phyloP scores from a whole-genome alignment of 2,113 vertebrate species.

The Narcine bancroftii region DNA sequence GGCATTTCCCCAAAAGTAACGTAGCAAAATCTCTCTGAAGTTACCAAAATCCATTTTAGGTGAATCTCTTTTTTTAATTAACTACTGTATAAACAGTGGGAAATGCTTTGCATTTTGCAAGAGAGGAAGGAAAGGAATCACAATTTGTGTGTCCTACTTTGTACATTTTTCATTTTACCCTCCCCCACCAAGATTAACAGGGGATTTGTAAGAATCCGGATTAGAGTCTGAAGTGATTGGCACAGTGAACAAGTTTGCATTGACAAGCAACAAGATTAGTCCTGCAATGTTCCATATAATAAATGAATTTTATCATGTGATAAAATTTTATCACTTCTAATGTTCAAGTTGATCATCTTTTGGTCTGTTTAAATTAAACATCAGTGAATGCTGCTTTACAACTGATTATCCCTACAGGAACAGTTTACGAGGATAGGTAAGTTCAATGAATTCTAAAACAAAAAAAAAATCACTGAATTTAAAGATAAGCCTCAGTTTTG shows the following conservation, averaged over 20 bases:
- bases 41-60: not conserved
- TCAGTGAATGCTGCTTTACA: not conserved
- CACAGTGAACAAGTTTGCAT: not conserved
- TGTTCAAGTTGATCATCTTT: not conserved
- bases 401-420: not conserved
- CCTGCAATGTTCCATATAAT: not conserved
- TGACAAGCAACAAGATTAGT: not conserved
- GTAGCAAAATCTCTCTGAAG: not conserved
- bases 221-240: not conserved
- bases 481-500: not conserved
- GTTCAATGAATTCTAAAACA: not conserved
- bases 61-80: not conserved
- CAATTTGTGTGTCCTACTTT: not conserved
- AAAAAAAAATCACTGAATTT: not conserved
- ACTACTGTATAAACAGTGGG: not conserved
- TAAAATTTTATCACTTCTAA: not conserved
- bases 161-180: not conserved
- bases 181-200: not conserved
- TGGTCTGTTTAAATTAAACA: not conserved
- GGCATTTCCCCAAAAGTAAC: not conserved
- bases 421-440: not conserved
- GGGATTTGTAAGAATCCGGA: constrained; percentile 25
- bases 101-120: not conserved
- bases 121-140: not conserved
- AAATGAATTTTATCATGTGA: not conserved